phyloP scores from a whole-genome alignment of 2,888 invertebrate species.

The Ptychoptera contaminata region DNA sequence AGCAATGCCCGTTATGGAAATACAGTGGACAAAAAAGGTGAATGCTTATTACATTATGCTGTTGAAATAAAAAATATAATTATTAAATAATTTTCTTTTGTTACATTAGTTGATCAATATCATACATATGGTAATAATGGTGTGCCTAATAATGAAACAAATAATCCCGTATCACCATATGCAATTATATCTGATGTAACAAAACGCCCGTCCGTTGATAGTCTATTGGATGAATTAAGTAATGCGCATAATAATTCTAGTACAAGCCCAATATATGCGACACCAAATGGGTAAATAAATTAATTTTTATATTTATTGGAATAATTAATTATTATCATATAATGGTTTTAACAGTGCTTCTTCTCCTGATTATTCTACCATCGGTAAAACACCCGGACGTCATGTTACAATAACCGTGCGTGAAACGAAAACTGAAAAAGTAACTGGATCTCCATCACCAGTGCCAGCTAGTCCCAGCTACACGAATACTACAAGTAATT shows the following conservation, averaged over 20 bases:
- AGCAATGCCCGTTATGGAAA: conserved; percentile 57
- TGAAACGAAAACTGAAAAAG: conserved; percentile 41
- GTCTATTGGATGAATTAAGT: conserved; percentile 71
- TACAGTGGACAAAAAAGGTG: conserved; percentile 33
- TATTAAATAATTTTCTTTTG: not conserved
- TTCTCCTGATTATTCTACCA: conserved; percentile 11
- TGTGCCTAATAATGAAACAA: conserved; percentile 27
- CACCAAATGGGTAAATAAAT: conserved; percentile 53
- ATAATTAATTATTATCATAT: not conserved
- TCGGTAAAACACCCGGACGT: conserved; percentile 26
- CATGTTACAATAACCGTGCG: conserved; percentile 43
- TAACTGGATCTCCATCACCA: conserved; percentile 21
- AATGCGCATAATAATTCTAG: conserved; percentile 17
- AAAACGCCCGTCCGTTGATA: conserved; percentile 70
- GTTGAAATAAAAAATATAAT: not conserved
- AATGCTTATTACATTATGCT: not conserved
- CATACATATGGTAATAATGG: not conserved
- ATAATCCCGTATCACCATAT: conserved; percentile 31
- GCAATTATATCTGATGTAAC: conserved; percentile 23
- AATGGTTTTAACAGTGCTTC: not conserved
- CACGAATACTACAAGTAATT: not conserved
- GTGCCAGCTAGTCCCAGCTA: conserved; percentile 1
- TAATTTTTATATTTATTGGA: not conserved
- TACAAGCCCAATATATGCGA: conserved; percentile 35
- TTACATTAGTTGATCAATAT: not conserved